A percentile compares a stretch with the other conserved stretches of the same genome.
Conservation (phyloP, 2,113 vertebrate species). For the Brienomyrus brachyistius region DNA sequence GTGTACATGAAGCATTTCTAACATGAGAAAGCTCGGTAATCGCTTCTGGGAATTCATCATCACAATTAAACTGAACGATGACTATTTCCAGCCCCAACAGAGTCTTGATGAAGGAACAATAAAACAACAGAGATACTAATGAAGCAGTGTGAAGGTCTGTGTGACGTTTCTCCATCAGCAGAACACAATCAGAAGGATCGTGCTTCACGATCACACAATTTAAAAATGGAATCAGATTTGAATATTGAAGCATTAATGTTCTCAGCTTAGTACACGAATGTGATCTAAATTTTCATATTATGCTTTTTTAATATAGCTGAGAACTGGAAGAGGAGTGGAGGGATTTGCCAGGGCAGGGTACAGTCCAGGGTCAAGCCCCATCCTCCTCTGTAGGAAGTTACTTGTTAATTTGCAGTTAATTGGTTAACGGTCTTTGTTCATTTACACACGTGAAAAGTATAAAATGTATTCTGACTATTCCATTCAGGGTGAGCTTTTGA, state of each 20-base stretch:
- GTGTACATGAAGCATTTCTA: neutral
- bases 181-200: neutral
- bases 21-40: slow-evolving; percentile 11
- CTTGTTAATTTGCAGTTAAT: neutral
- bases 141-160: neutral
- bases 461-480: neutral
- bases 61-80: neutral
- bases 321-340: neutral
- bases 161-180: neutral
- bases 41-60: slow-evolving; percentile 3
- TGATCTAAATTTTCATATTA: neutral
- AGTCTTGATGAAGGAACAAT: neutral
- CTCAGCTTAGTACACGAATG: neutral
- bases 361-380: neutral
- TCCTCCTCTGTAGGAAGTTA: neutral
- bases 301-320: neutral
- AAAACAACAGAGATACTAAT: neutral
- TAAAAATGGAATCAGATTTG: neutral
- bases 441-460: neutral
- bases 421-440: neutral
- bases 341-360: neutral
- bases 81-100: neutral
- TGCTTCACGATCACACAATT: neutral
- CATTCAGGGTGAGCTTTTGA: neutral
- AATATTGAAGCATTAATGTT: slow-evolving; percentile 1